Evolutionary conservation across 2,797 vertebrate species (phyloP).

Genomic region (Helicolenus hilgendorfi): DNA sequence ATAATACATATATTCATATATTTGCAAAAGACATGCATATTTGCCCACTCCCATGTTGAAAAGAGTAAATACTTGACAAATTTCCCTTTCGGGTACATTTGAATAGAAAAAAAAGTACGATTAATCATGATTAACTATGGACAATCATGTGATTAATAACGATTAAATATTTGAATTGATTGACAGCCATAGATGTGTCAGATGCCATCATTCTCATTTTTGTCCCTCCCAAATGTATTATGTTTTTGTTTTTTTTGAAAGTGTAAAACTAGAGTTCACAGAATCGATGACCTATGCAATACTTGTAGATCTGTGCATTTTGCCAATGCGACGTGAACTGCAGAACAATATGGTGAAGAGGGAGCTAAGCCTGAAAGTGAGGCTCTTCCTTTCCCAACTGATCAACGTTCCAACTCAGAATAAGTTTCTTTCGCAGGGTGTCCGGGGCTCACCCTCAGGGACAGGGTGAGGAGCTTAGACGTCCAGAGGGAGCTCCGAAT

Average conservation of each 20-base stretch:
- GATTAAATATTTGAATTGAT: no score
- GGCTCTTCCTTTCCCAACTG: background rate
- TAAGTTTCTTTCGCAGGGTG: background rate
- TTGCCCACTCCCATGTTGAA: no score
- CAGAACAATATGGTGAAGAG: background rate
- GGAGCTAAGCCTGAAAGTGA: background rate
- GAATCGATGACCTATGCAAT: background rate
- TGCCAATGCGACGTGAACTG: background rate
- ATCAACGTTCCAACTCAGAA: background rate
- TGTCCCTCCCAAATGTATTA: background rate
- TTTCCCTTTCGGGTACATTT: no score
- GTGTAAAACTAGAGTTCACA: background rate
- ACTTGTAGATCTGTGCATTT: background rate
- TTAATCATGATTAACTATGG: no score
- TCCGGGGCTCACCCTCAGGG: slow-evolving; percentile 16
- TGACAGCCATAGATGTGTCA: background rate
- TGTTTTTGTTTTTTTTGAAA: background rate
- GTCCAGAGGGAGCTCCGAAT: slow-evolving; percentile 3
- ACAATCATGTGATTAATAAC: no score
- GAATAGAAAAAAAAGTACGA: no score
- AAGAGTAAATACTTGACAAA: no score
- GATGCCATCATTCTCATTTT: background rate
- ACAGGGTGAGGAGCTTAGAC: slow-evolving; percentile 5
- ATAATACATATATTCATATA: no score
- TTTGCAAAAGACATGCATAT: no score